These are phyloP conservation scores for Mirza zaza DNA, from an alignment of 2,113 vertebrate species.

Conservation along the genomic window DNA sequence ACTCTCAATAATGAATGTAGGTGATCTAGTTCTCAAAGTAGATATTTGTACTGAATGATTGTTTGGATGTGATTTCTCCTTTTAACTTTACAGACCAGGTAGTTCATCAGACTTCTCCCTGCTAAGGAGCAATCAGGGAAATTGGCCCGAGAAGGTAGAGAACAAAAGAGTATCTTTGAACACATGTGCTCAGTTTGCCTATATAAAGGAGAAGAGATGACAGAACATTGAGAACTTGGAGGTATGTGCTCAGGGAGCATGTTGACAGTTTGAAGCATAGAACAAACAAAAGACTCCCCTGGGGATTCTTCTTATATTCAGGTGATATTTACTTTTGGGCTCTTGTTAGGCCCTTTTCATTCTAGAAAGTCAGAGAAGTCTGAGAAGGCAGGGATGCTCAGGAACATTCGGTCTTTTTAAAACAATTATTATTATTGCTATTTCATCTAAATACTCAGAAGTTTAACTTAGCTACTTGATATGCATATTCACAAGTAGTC, in stretches of 20 bases:
- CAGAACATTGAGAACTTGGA: not conserved
- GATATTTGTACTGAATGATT: not conserved
- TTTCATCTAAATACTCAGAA: constrained; percentile 33
- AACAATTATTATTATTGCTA: not conserved
- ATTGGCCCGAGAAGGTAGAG: not conserved
- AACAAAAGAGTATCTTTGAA: not conserved
- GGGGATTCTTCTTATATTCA: not conserved
- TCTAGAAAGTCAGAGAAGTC: not conserved
- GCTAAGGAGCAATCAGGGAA: not conserved
- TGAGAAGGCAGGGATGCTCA: not conserved
- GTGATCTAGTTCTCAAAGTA: not conserved
- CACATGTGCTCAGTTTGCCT: not conserved
- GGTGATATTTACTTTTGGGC: not conserved
- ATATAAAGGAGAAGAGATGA: not conserved
- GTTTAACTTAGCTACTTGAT: not conserved
- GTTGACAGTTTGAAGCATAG: not conserved
- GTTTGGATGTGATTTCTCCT: not conserved
- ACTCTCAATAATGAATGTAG: not conserved
- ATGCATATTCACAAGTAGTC: constrained; percentile 5
- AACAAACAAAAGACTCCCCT: not conserved
- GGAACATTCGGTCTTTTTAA: not conserved
- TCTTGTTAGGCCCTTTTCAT: not conserved
- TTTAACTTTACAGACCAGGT: not conserved
- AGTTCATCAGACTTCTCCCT: not conserved
- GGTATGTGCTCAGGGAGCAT: not conserved